Evolutionary conservation across 2,888 invertebrate species (phyloP), one percentile per base, ranked within the genome.

Genomic region (Smittia sp.): DNA sequence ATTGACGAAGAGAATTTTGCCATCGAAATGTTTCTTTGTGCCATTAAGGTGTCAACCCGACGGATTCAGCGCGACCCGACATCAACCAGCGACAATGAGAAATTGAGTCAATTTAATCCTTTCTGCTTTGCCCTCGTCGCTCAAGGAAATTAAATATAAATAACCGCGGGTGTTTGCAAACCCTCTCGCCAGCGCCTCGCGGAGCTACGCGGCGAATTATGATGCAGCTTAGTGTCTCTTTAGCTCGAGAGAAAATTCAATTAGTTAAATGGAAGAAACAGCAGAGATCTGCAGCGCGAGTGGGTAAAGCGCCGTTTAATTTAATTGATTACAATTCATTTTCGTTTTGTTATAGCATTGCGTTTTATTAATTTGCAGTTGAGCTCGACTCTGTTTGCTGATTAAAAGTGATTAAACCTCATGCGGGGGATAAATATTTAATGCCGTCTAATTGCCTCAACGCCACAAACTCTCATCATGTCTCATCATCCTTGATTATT

Each of bases 361-460:
- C 46, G 46, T 15, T 46, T 46, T 46, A 46, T 46, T 46, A 46
- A 46, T 46, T 46, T 46, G 46, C 11, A 46, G 46, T 46, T 46
- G 2, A 11, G 32, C 46, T 46, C 32, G 9, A 32, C 3, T 32
- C 32, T 32, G 32, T 32, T 32, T 32, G 32, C 9, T 32, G 32
- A 32, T 46, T 11, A 2, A 46, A 46, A 11, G 11, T 11, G 46
- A 46, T 46, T 46, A 46, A 15, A 13, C n/a, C 15, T 46, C 46
- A 46, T 11, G 46, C 11, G 46, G 46, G 11, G 46, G 46, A 46
- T 46, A 46, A 46, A 46, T 11, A 46, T 15, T 46, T 15, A 38
- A 38, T 46, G 46, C 15, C 11, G 38, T 6, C 38, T 46, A 46
- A 46, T 46, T 46, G n/a, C 15, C n/a, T 46, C 46, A 6, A 15